Base-by-base conservation (phyloP, 53 echinoderm and acorn worm genomes). In the Apostichopus leukothele region DNA sequence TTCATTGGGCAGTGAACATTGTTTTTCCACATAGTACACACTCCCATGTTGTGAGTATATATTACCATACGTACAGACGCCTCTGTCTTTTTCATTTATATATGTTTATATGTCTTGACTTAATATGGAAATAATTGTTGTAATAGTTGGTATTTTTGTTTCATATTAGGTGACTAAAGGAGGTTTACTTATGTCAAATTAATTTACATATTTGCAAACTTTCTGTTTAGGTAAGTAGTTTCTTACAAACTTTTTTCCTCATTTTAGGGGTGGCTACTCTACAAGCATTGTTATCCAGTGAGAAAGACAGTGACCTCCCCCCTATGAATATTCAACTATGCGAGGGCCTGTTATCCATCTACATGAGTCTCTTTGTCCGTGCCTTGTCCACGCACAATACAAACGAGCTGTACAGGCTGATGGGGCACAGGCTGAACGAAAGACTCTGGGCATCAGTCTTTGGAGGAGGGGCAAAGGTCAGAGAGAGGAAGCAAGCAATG, bases 371-470 rank as follows among this genome's bases (percentile, higher is more conserved):
- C 0, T 75, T 99, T 9, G 94, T 96, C 2, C 99, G 92, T 51
- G 99, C 94, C 12, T 90, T 99, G 73, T 91, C 93, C 20, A 92
- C 91, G 5, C 90, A 94, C 86, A 93, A 93, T 54, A 89, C 92
- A 20, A 94, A 88, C 60, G 99, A 96, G 84, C 91, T 99, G 27
- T 99, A 93, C 89, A 90, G 99, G 14, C 88, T 99, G 50, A 88
- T 94, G 5, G 95, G 92, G 8, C 99, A 99, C 55, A 90, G 91
- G 18, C 90, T 99, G 19, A 93, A 93, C 75, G 92, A 87, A 78
- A 94, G 90, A 90, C 94, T 96, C 79, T 99, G 99, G 99, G 92
- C 99, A 7, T 93, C 99, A 0, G 96, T 99, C 18, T 99, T 99
- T 91, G 99, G 99, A 10, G 99, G 99, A 55, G 99, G 99, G 8